These are phyloP conservation scores for Isichthys henryi DNA, from an alignment of 2,113 vertebrate genomes.

Conservation along the genomic window DNA sequence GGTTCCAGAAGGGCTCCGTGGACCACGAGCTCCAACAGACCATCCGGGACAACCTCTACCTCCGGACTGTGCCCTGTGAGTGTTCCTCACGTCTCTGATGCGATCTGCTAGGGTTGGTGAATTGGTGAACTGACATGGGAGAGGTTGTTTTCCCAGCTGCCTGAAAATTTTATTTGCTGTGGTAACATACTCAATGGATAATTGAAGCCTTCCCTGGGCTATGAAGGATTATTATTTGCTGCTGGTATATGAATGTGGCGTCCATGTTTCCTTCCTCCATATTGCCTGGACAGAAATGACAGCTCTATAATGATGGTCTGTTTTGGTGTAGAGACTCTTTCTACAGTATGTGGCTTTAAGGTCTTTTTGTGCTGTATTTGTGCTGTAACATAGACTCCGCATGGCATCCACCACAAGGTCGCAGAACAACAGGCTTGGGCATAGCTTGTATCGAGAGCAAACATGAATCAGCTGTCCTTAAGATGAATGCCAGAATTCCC, in stretches of 20 bases:
- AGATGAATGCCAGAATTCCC: neutral
- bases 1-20: conserved; percentile 96
- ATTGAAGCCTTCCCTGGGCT: neutral
- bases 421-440: neutral
- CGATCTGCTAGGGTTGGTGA: neutral
- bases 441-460: neutral
- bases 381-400: neutral
- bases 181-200: neutral
- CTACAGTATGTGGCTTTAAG: neutral
- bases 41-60: conserved; percentile 98
- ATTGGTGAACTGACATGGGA: neutral
- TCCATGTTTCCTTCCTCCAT: neutral
- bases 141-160: neutral
- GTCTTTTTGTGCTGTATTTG: neutral
- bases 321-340: neutral
- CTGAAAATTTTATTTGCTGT: neutral
- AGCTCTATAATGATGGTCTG: neutral
- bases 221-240: neutral
- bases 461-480: neutral
- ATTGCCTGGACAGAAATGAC: neutral
- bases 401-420: neutral
- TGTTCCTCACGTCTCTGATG: conserved; percentile 33
- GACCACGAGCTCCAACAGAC: conserved; percentile 98
- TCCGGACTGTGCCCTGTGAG: conserved; percentile 97
- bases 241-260: neutral